These are phyloP conservation scores for Pseudococcus viburni DNA, from an alignment of 2,888 invertebrate genomes.

Conservation along the genomic window DNA sequence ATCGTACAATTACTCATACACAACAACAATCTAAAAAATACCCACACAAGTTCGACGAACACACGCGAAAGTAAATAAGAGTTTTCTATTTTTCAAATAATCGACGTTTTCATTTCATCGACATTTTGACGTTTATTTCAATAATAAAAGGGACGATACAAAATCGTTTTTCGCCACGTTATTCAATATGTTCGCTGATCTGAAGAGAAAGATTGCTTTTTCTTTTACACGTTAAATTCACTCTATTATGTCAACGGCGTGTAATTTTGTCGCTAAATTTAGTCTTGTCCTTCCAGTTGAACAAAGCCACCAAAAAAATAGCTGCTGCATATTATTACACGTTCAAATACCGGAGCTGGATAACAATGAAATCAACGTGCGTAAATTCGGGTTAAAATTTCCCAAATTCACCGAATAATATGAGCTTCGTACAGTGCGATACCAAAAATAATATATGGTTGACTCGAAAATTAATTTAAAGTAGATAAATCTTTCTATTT, in stretches of 20 bases:
- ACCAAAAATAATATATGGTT: no score
- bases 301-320: neutral
- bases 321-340: neutral
- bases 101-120: constrained; percentile 27
- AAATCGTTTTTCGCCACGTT: neutral
- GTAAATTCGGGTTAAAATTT: neutral
- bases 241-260: neutral
- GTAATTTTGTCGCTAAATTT: constrained; percentile 27
- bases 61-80: neutral
- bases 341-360: neutral
- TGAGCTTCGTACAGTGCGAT: neutral
- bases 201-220: constrained; percentile 1
- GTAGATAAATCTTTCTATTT: no score
- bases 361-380: neutral
- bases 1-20: neutral
- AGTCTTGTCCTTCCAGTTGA: neutral
- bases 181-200: constrained; percentile 31
- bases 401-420: neutral
- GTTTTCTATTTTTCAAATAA: constrained; percentile 1
- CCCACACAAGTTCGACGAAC: neutral
- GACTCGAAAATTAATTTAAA: no score
- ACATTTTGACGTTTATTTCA: constrained; percentile 12
- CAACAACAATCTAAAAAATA: neutral
- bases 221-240: neutral
- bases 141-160: constrained; percentile 4